phyloP scores from a whole-genome alignment of 2,888 invertebrate genomes.

The Actias luna region DNA sequence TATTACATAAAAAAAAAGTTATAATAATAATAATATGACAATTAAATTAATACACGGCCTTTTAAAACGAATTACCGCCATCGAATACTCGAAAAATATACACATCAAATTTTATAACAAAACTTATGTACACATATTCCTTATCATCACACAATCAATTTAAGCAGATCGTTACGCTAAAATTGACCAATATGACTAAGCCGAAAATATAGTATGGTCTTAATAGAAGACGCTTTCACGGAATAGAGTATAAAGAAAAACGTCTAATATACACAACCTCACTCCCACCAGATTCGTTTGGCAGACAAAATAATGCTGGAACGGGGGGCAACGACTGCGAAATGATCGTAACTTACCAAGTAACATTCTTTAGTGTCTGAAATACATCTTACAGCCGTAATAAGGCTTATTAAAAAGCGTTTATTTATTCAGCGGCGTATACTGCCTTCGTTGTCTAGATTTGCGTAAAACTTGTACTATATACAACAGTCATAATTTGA shows the following conservation, averaged over 20 bases:
- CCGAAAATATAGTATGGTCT: neutral
- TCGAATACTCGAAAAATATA: no score
- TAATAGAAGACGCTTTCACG: constrained; percentile 7
- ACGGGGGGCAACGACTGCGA: constrained; percentile 21
- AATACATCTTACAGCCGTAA: constrained; percentile 25
- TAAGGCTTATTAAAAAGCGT: constrained; percentile 23
- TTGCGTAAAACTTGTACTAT: neutral
- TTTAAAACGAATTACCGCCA: no score
- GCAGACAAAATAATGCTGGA: constrained; percentile 23
- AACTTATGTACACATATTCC: no score
- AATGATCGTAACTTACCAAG: constrained; percentile 25
- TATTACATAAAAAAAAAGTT: no score
- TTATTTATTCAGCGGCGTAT: neutral
- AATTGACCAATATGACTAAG: neutral
- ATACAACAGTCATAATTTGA: neutral
- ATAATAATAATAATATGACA: no score
- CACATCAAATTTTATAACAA: no score
- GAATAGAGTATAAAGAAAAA: neutral
- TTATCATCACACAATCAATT: no score
- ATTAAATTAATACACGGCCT: no score
- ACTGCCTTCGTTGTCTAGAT: neutral
- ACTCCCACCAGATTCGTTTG: constrained; percentile 7
- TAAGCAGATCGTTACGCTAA: no score
- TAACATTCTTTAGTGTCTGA: constrained; percentile 27
- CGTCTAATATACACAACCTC: constrained; percentile 21